A percentile compares a stretch with the other conserved stretches of the same genome.
phyloP scores from a whole-genome alignment of 2,797 vertebrate genomes.

The Chromis chromis region DNA sequence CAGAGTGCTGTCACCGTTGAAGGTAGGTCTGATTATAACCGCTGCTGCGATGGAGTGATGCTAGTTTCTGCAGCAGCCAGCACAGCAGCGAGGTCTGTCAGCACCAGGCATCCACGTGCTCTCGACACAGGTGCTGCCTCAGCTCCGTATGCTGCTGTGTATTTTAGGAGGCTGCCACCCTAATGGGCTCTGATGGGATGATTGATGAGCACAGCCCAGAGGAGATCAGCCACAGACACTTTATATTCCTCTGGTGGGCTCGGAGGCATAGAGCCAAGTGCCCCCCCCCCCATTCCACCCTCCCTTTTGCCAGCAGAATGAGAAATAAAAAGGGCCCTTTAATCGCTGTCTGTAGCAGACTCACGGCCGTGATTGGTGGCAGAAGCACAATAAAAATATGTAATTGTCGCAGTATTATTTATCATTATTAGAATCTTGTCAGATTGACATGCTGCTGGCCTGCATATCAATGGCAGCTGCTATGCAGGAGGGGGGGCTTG shows the following conservation, averaged over 20 bases:
- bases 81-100: slow-evolving; percentile 42
- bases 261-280: slow-evolving; percentile 73
- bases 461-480: slow-evolving; percentile 80
- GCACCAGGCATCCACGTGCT: slow-evolving; percentile 59
- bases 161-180: slow-evolving; percentile 76
- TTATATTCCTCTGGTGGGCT: slow-evolving; percentile 82
- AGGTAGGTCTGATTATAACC: slow-evolving; percentile 41
- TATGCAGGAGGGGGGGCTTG: background rate
- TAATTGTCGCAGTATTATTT: slow-evolving; percentile 85
- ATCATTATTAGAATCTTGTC: slow-evolving; percentile 88
- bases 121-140: slow-evolving; percentile 78
- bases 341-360: slow-evolving; percentile 73
- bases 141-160: slow-evolving; percentile 72
- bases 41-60: slow-evolving; percentile 33
- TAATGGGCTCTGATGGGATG: slow-evolving; percentile 86
- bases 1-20: slow-evolving; percentile 54
- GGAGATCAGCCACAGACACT: slow-evolving; percentile 82
- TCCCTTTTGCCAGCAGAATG: slow-evolving; percentile 60
- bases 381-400: slow-evolving; percentile 79
- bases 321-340: slow-evolving; percentile 74
- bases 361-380: slow-evolving; percentile 73
- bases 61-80: slow-evolving; percentile 50
- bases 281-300: slow-evolving; percentile 30
- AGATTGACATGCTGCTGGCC: slow-evolving; percentile 77
- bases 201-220: slow-evolving; percentile 84